Evolutionary conservation across 2,797 vertebrate genomes (phyloP), one percentile per base, ranked within the genome.

Genomic region (Vultur gryphus): DNA sequence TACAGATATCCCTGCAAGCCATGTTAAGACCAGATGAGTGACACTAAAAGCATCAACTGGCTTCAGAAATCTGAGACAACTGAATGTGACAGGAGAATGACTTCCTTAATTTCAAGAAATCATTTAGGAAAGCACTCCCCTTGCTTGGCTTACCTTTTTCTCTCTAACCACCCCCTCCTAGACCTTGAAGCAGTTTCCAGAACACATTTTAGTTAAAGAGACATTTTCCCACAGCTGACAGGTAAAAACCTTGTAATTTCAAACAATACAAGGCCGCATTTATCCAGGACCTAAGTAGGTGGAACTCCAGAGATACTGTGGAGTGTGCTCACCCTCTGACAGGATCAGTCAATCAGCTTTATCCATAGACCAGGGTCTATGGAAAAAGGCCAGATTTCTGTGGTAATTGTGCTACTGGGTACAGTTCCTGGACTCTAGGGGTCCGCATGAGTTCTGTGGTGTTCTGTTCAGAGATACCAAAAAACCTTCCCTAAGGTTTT

Each of bases 281-380:
- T 66, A 64, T 19, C 33, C 33, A 61, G 66, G 48, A 87, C 20
- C 23, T 51, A 76, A 46, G 44, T 1, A 65, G 33, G 10, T 51
- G 4, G 41, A 73, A 76, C 39, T 86, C 25, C 25, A 87, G 44
- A 69, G 33, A 24, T 20, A 33, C 16, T 6, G 10, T 23, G 15
- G 17, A 77, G 28, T 1, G 5, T 13, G 58, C 26, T 66, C 18
- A 72, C 4, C 7, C 48, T 67, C 31, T 20, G 62, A 35, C 0
- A 58, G 20, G 23, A 82, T 71, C 57, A 62, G 18, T 51, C 62
- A 51, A 7, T 33, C 46, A 49, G 26, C 24, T 77, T 66, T 54
- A 83, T 28, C 9, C 11, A 44, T 3, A 72, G 25, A 46, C 2
- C 7, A 41, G 2, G 1, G 3, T 20, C 23, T 46, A 15, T 0